Percentiles rank a stretch among this genome's conserved stretches.
Evolutionary conservation across 1,140 invertebrate genomes (phyloP).

Genomic region (Pissodes strobi): DNA sequence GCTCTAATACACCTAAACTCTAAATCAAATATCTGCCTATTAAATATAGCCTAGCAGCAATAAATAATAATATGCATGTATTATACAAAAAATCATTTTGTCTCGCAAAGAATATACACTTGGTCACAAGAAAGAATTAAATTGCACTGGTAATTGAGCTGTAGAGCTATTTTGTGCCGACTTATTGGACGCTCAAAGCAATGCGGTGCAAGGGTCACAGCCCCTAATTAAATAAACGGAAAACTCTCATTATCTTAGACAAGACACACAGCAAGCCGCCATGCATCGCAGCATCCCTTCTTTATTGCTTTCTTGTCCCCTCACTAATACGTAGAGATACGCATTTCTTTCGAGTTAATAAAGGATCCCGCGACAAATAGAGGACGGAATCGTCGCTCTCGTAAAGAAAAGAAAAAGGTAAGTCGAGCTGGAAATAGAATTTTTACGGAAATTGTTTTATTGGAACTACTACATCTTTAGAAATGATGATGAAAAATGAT

Average conservation of each 20-base stretch:
- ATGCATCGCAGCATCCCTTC: constrained; percentile 22
- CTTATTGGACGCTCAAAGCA: constrained; percentile 29
- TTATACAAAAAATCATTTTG: no score
- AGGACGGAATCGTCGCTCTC: constrained; percentile 13
- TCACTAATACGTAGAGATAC: no score
- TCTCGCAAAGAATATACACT: no score
- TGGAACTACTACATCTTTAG: no score
- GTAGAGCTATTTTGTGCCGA: constrained; percentile 19
- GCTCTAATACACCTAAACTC: no score
- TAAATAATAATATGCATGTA: no score
- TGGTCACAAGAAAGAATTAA: no score
- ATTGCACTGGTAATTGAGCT: constrained; percentile 16
- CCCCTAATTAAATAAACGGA: constrained; percentile 37
- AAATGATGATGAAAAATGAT: no score
- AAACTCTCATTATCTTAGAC: constrained; percentile 40
- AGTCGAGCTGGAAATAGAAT: constrained; percentile 4
- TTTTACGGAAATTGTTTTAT: constrained; percentile 1
- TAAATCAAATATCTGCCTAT: no score
- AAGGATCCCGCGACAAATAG: constrained; percentile 19
- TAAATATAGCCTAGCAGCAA: no score
- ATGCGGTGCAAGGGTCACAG: constrained; percentile 30
- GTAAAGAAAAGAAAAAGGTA: background rate
- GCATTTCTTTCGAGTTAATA: constrained; percentile 31
- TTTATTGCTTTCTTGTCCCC: constrained; percentile 32
- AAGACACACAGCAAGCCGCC: constrained; percentile 34